Conservation (phyloP, 2,113 vertebrate species). For the Onychorhynchus coronatus region DNA sequence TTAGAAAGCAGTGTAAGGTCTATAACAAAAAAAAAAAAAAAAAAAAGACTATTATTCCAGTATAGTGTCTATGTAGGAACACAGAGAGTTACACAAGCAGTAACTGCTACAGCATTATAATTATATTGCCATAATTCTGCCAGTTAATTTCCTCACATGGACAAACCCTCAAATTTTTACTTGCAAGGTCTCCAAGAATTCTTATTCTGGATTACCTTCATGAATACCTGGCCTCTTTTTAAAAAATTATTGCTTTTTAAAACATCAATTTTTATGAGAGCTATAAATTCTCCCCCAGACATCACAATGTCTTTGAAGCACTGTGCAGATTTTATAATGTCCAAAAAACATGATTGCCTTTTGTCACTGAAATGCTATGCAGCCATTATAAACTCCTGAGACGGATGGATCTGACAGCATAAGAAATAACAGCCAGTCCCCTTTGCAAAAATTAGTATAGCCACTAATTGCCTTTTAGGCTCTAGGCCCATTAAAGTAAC, state of each 20-base stretch:
- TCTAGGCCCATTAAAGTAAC: neutral
- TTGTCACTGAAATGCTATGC: slow-evolving; percentile 13
- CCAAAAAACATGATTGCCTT: neutral
- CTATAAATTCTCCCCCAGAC: neutral
- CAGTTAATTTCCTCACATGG: slow-evolving; percentile 4
- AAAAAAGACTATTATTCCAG: slow-evolving; percentile 1
- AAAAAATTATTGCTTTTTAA: neutral
- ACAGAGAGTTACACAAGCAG: slow-evolving; percentile 14
- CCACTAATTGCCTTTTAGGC: neutral
- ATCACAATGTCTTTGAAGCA: neutral
- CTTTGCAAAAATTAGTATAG: neutral
- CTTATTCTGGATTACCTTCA: neutral
- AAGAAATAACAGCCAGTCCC: neutral
- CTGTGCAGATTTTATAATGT: neutral
- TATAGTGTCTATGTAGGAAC: neutral
- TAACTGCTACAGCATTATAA: slow-evolving; percentile 30
- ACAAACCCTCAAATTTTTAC: slow-evolving; percentile 44
- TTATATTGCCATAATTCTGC: slow-evolving; percentile 31
- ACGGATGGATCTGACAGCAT: neutral
- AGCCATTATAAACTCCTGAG: neutral
- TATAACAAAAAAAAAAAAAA: neutral
- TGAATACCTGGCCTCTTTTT: neutral
- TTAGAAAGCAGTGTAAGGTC: slow-evolving; percentile 22
- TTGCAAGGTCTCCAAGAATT: slow-evolving; percentile 1
- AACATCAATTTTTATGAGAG: neutral